Evolutionary conservation across 2,888 invertebrate species (phyloP).

Genomic region (Escarpia spicata): DNA sequence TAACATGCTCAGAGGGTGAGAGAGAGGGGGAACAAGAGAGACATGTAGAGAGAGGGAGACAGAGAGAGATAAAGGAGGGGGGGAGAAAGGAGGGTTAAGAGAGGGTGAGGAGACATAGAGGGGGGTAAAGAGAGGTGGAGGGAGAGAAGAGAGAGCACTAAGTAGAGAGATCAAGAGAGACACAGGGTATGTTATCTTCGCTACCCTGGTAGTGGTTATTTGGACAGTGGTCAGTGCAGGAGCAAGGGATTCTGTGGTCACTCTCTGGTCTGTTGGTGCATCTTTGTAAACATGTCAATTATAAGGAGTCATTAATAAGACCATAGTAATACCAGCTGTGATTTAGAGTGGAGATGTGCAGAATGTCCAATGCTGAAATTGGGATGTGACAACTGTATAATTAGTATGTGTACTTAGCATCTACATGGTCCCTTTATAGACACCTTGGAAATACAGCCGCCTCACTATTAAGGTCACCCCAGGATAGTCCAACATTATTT

Average conservation of each 20-base stretch:
- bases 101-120: too few species aligned
- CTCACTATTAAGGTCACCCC: too few species aligned
- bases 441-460: too few species aligned
- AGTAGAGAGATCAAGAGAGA: too few species aligned
- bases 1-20: background rate
- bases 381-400: background rate
- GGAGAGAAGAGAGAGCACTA: too few species aligned
- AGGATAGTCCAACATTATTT: too few species aligned
- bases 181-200: background rate
- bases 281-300: background rate
- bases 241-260: background rate
- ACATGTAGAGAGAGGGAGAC: too few species aligned
- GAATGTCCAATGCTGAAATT: background rate
- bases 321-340: background rate
- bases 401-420: background rate
- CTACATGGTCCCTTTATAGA: too few species aligned
- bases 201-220: background rate
- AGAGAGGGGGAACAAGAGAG: too few species aligned
- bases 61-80: too few species aligned
- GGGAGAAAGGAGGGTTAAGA: too few species aligned
- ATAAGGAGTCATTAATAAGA: background rate
- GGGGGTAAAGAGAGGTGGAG: too few species aligned
- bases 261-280: background rate
- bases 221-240: background rate
- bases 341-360: background rate